Evolutionary conservation across 2,113 vertebrate species (phyloP).

Genomic region (Urocynchramus pylzowi): DNA sequence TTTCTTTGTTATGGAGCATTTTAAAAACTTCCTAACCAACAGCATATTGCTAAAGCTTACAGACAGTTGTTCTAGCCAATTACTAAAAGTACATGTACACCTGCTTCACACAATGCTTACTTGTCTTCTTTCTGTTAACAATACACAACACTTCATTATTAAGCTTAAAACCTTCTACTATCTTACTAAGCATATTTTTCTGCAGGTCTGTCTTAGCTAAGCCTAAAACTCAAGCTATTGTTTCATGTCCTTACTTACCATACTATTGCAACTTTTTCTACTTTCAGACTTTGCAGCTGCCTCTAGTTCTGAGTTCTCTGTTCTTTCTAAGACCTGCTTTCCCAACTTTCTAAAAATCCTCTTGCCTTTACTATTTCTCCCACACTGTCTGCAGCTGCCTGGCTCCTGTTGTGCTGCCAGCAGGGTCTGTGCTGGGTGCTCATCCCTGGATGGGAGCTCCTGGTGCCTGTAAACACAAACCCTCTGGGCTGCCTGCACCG

Average conservation of each 20-base stretch:
- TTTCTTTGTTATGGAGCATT: neutral
- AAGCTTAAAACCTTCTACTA: neutral
- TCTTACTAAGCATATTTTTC: neutral
- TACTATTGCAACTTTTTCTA: neutral
- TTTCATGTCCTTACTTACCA: neutral
- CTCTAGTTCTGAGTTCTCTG: neutral
- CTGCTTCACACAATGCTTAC: neutral
- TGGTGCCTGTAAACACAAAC: neutral
- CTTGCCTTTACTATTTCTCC: neutral
- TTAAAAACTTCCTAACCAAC: neutral
- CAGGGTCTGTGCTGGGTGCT: neutral
- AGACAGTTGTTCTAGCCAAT: neutral
- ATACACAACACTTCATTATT: neutral
- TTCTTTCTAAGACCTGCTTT: neutral
- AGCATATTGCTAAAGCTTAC: neutral
- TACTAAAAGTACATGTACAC: neutral
- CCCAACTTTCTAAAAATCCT: neutral
- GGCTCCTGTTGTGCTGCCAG: accelerated
- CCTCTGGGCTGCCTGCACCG: neutral
- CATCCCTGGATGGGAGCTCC: accelerated
- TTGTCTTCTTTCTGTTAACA: neutral
- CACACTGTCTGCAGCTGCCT: neutral
- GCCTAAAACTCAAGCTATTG: neutral
- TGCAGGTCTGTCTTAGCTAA: neutral
- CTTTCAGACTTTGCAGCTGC: neutral